Conservation (phyloP, 2,888 invertebrate genomes). For the Plebejus anna region DNA sequence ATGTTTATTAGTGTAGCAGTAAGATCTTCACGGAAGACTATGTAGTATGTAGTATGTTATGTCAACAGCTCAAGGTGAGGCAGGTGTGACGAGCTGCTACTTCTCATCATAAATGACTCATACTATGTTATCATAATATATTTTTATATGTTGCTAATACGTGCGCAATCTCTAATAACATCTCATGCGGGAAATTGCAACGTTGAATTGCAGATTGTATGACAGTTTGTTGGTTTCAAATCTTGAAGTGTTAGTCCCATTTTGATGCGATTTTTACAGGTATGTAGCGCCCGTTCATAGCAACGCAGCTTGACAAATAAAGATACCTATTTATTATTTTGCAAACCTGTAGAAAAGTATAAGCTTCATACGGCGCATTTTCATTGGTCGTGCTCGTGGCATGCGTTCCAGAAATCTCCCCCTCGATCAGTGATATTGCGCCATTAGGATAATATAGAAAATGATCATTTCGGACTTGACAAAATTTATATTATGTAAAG, state of each 20-base stretch:
- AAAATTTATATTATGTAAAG: neutral
- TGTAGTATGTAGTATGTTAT: slow-evolving; percentile 7
- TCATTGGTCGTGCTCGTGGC: no score
- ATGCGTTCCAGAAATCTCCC: no score
- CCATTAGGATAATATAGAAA: neutral
- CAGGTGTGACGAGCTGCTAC: slow-evolving; percentile 2
- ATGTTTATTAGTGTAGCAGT: no score
- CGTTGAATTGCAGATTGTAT: neutral
- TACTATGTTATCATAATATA: slow-evolving; percentile 12
- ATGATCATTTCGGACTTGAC: neutral
- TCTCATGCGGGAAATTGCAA: neutral
- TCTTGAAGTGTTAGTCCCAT: no score
- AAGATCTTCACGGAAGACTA: neutral
- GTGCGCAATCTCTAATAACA: slow-evolving; percentile 9
- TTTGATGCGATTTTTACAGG: no score
- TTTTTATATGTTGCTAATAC: slow-evolving; percentile 19
- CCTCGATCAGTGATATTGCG: no score
- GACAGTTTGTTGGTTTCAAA: neutral
- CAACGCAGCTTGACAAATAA: neutral
- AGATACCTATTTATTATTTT: neutral
- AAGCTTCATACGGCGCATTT: no score
- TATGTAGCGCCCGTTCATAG: no score
- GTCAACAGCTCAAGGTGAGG: slow-evolving; percentile 20
- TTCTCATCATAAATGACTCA: slow-evolving; percentile 3
- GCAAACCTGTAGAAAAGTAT: no score